phyloP scores from a whole-genome alignment of 1,140 invertebrate genomes.

The Scaptomyza montana region DNA sequence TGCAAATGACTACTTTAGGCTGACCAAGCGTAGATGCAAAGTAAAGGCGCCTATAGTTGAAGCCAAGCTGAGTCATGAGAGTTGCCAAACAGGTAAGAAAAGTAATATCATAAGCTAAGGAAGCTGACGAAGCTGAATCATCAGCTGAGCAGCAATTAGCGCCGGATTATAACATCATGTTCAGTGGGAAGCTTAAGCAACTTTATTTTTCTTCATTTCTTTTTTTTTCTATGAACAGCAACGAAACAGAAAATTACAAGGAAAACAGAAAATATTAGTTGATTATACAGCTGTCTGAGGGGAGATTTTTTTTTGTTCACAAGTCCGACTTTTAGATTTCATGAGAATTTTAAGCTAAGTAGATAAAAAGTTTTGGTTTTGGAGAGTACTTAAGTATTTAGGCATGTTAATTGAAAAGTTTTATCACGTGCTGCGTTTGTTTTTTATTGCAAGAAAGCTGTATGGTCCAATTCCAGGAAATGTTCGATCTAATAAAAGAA shows the following conservation, averaged over 20 bases:
- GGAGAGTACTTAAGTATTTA: no score
- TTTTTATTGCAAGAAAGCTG: no score
- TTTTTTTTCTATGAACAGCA: no score
- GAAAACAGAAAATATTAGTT: neutral
- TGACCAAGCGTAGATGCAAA: neutral
- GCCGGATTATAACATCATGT: slow-evolving; percentile 3
- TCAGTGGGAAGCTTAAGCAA: neutral
- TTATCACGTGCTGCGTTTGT: no score
- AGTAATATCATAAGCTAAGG: neutral
- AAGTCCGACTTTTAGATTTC: neutral
- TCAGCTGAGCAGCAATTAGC: slow-evolving; percentile 9
- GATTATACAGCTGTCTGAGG: neutral
- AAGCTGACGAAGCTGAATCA: slow-evolving; percentile 7
- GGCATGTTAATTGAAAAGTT: no score
- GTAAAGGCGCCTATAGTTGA: neutral
- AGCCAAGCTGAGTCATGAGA: slow-evolving; percentile 5
- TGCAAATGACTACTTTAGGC: slow-evolving; percentile 31
- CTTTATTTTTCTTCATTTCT: neutral
- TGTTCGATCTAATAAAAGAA: no score
- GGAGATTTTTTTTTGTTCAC: neutral
- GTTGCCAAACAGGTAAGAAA: neutral
- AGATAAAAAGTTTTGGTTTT: neutral
- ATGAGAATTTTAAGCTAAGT: slow-evolving; percentile 1
- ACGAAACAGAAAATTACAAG: neutral
- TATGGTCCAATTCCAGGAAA: neutral